Evolutionary conservation across 1,140 invertebrate species (phyloP), one percentile per base, ranked within the genome.

Genomic region (Lucilia cuprina): DNA sequence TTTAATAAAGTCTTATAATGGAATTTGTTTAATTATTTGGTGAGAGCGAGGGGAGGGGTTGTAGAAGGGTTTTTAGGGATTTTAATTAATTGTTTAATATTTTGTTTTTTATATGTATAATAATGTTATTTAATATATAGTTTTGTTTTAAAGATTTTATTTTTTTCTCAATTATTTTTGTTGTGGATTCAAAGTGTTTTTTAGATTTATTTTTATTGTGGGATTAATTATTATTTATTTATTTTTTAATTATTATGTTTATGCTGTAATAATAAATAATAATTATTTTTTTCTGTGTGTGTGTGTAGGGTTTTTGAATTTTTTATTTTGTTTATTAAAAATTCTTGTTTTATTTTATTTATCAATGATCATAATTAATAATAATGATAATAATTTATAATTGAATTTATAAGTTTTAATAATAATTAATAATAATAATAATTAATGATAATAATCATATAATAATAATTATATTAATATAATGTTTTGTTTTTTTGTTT

Each of bases 381-480:
- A 74, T 70, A 25, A 74, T 65, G 14, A 83, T 60, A 83, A 83
- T 83, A 60, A 65, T 74, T 74, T 49, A 49, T 80, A 80, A 80
- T 80, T 49, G 47, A 49, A 80, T 49, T 80, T 88, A 89, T 88
- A 89, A 34, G 86, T 85, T 86, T 83, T 86, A 87, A 35, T 87
- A 88, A 88, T 88, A 86, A 88, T 88, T 80, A 80, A 80, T 80
- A 25, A 80, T 80, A 50, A 49, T 80, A 87, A 89, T 88, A 89
- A 34, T 86, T 83, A 7, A 41, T 41, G 10, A 41, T 41, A 7
- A 41, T 41, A 41, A 41, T 41, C 41, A 41, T 41, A 41, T 2
- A 2, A 41, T 41, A 41, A 41, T 41, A 41, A 41, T 41, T 41
- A 41, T 41, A 87, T 87, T 85, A 78, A 83, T 87, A 84, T 30